Conservation (phyloP, 2,888 invertebrate species). For the Mesoligia furuncula region DNA sequence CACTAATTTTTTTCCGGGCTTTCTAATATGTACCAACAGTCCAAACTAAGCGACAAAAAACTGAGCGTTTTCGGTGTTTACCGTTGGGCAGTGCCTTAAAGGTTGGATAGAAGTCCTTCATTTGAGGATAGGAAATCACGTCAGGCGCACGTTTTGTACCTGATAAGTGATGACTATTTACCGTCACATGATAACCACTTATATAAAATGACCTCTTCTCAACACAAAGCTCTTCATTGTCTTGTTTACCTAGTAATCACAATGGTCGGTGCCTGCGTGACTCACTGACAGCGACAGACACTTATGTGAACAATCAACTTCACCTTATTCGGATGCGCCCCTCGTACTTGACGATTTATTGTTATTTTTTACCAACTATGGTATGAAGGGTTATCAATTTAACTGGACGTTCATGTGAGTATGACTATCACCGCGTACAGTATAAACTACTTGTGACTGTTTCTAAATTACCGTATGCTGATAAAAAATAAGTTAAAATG, state of each 20-base stretch:
- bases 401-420: neutral
- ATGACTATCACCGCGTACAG: neutral
- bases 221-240: conserved; percentile 13
- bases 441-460: too few relatives aligned
- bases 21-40: too few relatives aligned
- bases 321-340: conserved; percentile 14
- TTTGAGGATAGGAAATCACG: neutral
- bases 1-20: too few relatives aligned
- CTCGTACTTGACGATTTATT: conserved; percentile 39
- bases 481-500: too few relatives aligned
- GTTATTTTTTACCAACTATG: neutral
- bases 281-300: conserved; percentile 1
- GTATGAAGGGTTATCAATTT: neutral
- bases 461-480: too few relatives aligned
- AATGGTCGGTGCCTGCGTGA: neutral
- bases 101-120: neutral
- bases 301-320: conserved; percentile 13
- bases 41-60: too few relatives aligned
- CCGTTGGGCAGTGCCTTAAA: too few relatives aligned
- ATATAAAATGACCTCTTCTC: neutral
- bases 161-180: neutral
- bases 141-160: neutral
- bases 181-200: neutral
- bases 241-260: conserved; percentile 3
- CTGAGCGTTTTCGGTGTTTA: too few relatives aligned